Conservation (phyloP, 1,140 invertebrate genomes). For the Phortica variegata region DNA sequence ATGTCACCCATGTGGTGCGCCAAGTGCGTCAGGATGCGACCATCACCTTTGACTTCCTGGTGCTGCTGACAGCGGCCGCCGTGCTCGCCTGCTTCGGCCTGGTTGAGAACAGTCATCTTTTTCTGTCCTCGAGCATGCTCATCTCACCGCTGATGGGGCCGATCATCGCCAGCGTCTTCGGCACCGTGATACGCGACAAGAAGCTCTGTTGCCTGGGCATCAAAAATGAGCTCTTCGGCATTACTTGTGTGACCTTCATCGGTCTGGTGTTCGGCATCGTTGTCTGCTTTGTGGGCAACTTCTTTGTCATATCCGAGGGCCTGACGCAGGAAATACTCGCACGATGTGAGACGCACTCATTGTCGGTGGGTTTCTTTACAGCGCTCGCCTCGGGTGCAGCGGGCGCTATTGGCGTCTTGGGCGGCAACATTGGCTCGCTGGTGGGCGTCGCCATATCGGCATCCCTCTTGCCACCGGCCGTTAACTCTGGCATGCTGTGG, state of each 20-base stretch:
- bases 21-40: constrained; percentile 64
- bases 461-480: constrained; percentile 73
- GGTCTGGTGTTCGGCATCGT: constrained; percentile 69
- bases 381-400: constrained; percentile 71
- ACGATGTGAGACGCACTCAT: constrained; percentile 63
- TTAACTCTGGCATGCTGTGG: constrained; percentile 72
- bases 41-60: constrained; percentile 73
- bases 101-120: constrained; percentile 73
- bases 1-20: constrained; percentile 71
- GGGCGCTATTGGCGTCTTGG: constrained; percentile 70
- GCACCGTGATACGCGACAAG: constrained; percentile 66
- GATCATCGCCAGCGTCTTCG: constrained; percentile 72
- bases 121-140: constrained; percentile 74
- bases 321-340: constrained; percentile 71
- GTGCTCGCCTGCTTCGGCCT: constrained; percentile 69
- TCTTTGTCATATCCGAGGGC: constrained; percentile 62
- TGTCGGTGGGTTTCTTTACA: constrained; percentile 68
- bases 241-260: constrained; percentile 62
- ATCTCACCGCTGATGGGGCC: constrained; percentile 79
- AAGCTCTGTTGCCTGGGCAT: constrained; percentile 64
- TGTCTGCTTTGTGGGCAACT: constrained; percentile 59
- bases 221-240: constrained; percentile 65
- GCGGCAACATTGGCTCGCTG: constrained; percentile 70
- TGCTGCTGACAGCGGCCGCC: constrained; percentile 67
- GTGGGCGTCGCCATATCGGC: constrained; percentile 80